phyloP scores from a whole-genome alignment of 37 sponge, comb jelly and placozoan genomes.

The Chondrilla cf. caribensis region DNA sequence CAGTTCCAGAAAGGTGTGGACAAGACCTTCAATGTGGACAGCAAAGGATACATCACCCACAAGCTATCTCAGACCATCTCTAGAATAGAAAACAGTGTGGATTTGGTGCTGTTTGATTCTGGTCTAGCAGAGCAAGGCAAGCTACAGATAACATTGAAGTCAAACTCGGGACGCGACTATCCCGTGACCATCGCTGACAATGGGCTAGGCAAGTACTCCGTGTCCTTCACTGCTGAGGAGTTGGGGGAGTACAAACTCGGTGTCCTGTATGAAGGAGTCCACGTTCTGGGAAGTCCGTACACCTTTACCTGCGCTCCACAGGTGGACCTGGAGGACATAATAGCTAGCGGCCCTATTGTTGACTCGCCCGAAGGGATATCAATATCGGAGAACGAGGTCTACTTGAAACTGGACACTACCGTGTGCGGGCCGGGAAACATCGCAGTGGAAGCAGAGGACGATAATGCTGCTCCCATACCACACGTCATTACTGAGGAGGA shows the following conservation, averaged over 20 bases:
- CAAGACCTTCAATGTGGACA: background rate
- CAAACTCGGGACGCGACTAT: background rate
- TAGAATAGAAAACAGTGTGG: background rate
- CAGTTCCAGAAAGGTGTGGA: too few relatives aligned
- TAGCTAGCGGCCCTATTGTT: conserved; percentile 38
- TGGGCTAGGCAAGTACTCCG: background rate
- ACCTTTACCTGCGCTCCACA: conserved; percentile 46
- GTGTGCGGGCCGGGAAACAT: conserved; percentile 65
- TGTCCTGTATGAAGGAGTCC: conserved; percentile 44
- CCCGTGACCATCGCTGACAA: background rate
- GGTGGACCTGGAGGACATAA: conserved; percentile 41
- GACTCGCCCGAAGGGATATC: conserved; percentile 17
- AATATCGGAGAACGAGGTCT: conserved; percentile 34
- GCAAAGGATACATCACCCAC: background rate
- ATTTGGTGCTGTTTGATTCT: background rate
- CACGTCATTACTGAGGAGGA: conserved; percentile 44
- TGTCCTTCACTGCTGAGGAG: background rate
- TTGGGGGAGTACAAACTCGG: conserved; percentile 41
- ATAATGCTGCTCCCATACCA: conserved; percentile 34
- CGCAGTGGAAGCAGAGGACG: conserved; percentile 39
- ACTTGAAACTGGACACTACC: conserved; percentile 64
- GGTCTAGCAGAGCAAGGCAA: conserved; percentile 8
- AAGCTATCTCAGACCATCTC: background rate
- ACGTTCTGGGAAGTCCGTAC: conserved; percentile 64
- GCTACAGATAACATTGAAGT: background rate